Base-by-base conservation (phyloP, 2,113 vertebrate genomes). In the Siphamia tubifer region DNA sequence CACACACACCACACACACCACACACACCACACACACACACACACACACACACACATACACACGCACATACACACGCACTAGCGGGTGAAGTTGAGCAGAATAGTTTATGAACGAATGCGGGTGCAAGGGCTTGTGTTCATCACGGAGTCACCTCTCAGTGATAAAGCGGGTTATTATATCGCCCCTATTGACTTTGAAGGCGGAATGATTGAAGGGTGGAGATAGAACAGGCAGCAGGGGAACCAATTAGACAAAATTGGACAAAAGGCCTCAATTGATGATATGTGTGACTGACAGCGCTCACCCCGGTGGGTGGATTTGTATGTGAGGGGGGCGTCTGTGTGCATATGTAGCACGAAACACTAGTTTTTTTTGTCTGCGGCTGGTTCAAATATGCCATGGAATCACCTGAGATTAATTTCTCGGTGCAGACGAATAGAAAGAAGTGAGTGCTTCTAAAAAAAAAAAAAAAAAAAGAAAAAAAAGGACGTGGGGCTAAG, bases 241-340 rank as follows among this genome's bases (percentile, higher is more conserved):
- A 91, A 74, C 89, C 90, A 93, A 92, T 93, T 93, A 92, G 83
- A 84, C 88, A 84, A 89, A 90, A 88, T 87, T 91, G 90, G 87
- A 92, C 90, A 91, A 91, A 92, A 90, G 87, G 72, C 83, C 82
- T 87, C 80, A 90, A 89, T 89, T 92, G 87, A 91, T 79, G 86
- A 87, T 82, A 72, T 69, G 70, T 85, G 83, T 90, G 90, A 93
- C 70, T 92, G 92, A 86, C 90, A 90, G 87, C 63, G 6, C 68
- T 73, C 68, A 64, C 40, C 83, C 83, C 40, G 43, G 45, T 74
- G 68, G 58, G 61, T 61, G 61, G 52, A 5, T 53, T 57, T 61
- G 52, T 45, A 11, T 4, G 20, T 24, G 43, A 27, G 23, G 15
- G n/a, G 24, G 21, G 39, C 5, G 20, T 17, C 30, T 21, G 10